These are phyloP conservation scores for Rhinella marina DNA, from an alignment of 2,797 vertebrate genomes.

Conservation along the genomic window DNA sequence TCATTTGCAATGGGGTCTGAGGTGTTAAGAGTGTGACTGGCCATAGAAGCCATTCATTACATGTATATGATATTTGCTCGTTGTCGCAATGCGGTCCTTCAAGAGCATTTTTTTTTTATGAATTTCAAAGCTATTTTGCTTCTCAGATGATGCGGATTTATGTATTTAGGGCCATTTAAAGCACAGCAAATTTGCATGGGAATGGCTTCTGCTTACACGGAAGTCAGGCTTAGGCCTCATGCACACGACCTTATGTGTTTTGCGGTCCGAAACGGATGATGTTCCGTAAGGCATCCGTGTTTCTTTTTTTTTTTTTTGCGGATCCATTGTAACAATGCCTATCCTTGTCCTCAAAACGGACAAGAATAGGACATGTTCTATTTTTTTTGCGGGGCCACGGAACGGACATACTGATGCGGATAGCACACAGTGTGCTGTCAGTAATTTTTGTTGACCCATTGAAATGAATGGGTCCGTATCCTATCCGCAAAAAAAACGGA, in stretches of 20 bases:
- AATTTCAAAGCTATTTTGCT: neutral
- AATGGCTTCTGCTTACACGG: neutral
- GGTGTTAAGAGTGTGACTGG: constrained; percentile 34
- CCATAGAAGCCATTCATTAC: constrained; percentile 21
- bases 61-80: constrained; percentile 1
- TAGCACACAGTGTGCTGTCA: too few relatives aligned
- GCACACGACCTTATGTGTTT: too few relatives aligned
- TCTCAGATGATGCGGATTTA: neutral
- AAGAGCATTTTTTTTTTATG: neutral
- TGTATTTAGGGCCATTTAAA: neutral
- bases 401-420: too few relatives aligned
- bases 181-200: neutral
- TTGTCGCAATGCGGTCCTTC: neutral
- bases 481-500: too few relatives aligned
- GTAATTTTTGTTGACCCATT: too few relatives aligned
- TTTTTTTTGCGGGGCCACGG: too few relatives aligned
- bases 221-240: neutral
- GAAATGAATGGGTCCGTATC: too few relatives aligned
- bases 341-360: too few relatives aligned
- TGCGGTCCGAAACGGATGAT: neutral
- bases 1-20: constrained; percentile 29
- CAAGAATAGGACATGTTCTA: too few relatives aligned
- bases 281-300: too few relatives aligned
- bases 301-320: too few relatives aligned
- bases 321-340: too few relatives aligned